A percentile compares a stretch with the other conserved stretches of the same genome.
These are phyloP conservation scores for Sitodiplosis mosellana DNA, from an alignment of 1,140 invertebrate genomes.

Conservation along the genomic window DNA sequence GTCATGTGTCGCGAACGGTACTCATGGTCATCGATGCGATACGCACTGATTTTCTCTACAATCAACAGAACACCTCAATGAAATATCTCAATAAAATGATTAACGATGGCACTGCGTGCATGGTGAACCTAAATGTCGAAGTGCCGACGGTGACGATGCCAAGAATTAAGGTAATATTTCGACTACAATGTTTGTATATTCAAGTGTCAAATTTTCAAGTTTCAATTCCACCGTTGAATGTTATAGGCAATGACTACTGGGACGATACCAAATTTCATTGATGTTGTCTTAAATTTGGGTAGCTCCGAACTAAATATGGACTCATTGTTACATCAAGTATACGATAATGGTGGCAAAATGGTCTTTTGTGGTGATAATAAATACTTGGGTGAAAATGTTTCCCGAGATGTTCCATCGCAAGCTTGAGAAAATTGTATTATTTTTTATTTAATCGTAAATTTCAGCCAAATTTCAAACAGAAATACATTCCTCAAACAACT, in stretches of 20 bases:
- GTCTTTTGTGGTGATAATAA: constrained; percentile 94
- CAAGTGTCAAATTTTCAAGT: too few relatives aligned
- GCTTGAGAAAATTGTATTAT: too few relatives aligned
- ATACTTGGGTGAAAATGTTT: constrained; percentile 86
- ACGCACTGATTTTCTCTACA: constrained; percentile 65
- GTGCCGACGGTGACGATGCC: constrained; percentile 95
- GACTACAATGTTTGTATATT: too few relatives aligned
- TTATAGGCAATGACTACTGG: constrained; percentile 83
- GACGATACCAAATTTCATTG: constrained; percentile 73
- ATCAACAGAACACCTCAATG: constrained; percentile 29
- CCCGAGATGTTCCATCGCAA: constrained; percentile 52
- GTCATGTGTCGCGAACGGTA: constrained; percentile 1
- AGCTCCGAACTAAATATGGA: constrained; percentile 50
- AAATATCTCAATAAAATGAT: constrained; percentile 33
- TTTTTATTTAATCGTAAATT: too few relatives aligned
- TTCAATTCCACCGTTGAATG: too few relatives aligned
- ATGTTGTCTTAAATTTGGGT: constrained; percentile 77
- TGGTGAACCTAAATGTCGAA: constrained; percentile 33
- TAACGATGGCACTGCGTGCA: constrained; percentile 35
- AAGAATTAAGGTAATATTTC: constrained; percentile 66
- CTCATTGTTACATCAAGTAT: constrained; percentile 54
- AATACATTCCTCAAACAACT: too few relatives aligned
- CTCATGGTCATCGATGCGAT: constrained; percentile 85
- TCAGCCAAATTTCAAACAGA: too few relatives aligned
- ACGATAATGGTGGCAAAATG: constrained; percentile 35